Base-by-base conservation (phyloP, 2,113 vertebrate genomes). In the Phainopepla nitens region DNA sequence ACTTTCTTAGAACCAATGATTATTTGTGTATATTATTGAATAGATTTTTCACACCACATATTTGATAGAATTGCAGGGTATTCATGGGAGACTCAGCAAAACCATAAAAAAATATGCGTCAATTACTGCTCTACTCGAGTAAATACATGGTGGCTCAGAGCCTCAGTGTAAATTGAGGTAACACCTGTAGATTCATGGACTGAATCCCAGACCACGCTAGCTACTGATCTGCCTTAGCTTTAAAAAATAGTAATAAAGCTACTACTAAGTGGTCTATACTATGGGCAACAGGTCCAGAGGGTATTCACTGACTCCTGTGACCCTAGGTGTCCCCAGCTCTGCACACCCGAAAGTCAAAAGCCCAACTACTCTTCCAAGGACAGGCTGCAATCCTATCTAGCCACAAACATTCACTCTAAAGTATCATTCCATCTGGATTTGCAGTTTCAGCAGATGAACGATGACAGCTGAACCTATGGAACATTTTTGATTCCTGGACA, bases 231-330 rank as follows among this genome's bases (percentile, higher is more conserved):
- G 28, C 25, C 82, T 82, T 53, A 44, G 10, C n/a, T 29, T 13
- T n/a, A 53, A 72, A 41, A 12, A 36, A 41, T 1, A 47, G 13
- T 10, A 44, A 45, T 23, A 36, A 31, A 72, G 24, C 4, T 58
- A 31, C 21, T 28, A 18, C 10, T 15, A 4, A 24, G 42, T 9
- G n/a, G 5, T 57, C 31, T 56, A 4, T 6, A 9, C 25, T 27
- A 9, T 0, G 2, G 36, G n/a, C 50, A 21, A 7, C n/a, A 5
- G 22, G 20, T 28, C 33, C n/a, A 36, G 25, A 51, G 31, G 11
- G 15, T 10, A 15, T 11, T 8, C 42, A 2, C 58, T 9, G 45
- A 23, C 10, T 17, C 36, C 42, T 61, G 42, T 14, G 70, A 5
- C 20, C 11, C 29, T 13, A 5, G 7, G 9, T 5, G 22, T 2